These are phyloP conservation scores for Rhyacichthys aspro DNA, from an alignment of 2,797 vertebrate species.

Conservation along the genomic window DNA sequence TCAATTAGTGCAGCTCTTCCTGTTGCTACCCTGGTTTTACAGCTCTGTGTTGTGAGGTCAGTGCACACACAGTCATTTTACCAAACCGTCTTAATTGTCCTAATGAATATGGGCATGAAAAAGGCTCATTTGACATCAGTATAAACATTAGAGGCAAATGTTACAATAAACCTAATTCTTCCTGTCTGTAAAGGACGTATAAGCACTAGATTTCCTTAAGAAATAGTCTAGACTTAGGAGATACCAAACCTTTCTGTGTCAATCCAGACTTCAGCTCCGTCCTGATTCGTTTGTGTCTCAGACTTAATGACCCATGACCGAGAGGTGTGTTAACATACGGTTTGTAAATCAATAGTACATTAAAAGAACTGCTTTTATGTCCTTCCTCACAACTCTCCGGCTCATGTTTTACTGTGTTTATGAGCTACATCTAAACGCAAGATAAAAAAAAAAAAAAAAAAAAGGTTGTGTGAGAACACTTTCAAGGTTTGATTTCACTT, in stretches of 20 bases:
- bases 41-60: constrained; percentile 42
- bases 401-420: constrained; percentile 74
- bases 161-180: constrained; percentile 10
- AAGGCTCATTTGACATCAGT: constrained; percentile 27
- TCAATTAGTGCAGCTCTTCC: constrained; percentile 37
- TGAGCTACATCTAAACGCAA: constrained; percentile 45
- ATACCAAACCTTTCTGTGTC: constrained; percentile 64
- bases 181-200: no score
- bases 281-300: constrained; percentile 46
- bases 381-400: constrained; percentile 70
- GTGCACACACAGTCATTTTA: constrained; percentile 33
- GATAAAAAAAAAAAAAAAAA: constrained; percentile 30
- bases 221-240: constrained; percentile 68
- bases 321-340: constrained; percentile 66
- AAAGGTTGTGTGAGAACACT: constrained; percentile 43
- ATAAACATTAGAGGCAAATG: constrained; percentile 12
- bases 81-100: constrained; percentile 39
- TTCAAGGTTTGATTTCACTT: constrained; percentile 62
- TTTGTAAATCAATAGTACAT: constrained; percentile 80
- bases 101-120: constrained; percentile 44
- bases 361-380: constrained; percentile 70
- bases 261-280: constrained; percentile 52
- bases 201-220: neutral
- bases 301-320: constrained; percentile 63
- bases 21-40: constrained; percentile 34